A percentile compares a stretch with the other conserved stretches of the same genome.
These are phyloP conservation scores for Ptychoptera contaminata DNA, from an alignment of 2,888 invertebrate species.

Conservation along the genomic window DNA sequence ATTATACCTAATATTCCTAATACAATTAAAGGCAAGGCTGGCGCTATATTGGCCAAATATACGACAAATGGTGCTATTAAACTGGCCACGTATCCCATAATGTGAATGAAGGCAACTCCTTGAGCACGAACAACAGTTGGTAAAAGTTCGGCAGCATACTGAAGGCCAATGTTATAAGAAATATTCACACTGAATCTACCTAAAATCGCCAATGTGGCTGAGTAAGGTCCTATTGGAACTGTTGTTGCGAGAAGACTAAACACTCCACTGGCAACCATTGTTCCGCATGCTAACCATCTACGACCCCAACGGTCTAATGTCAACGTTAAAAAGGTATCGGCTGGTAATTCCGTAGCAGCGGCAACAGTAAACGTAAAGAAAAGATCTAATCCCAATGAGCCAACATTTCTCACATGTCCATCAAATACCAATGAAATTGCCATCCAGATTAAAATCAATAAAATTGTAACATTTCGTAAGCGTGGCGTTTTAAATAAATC, in stretches of 20 bases:
- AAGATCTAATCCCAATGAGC: slow-evolving; percentile 65
- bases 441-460: slow-evolving; percentile 77
- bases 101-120: slow-evolving; percentile 72
- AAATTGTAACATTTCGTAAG: slow-evolving; percentile 55
- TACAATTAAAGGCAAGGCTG: slow-evolving; percentile 58
- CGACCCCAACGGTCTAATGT: slow-evolving; percentile 62
- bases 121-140: slow-evolving; percentile 80
- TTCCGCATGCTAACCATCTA: slow-evolving; percentile 69
- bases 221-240: slow-evolving; percentile 55
- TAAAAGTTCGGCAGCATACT: slow-evolving; percentile 74
- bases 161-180: slow-evolving; percentile 77
- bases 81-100: slow-evolving; percentile 75
- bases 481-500: slow-evolving; percentile 69
- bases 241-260: slow-evolving; percentile 64
- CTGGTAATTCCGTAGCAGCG: slow-evolving; percentile 68
- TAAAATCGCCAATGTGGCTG: slow-evolving; percentile 62
- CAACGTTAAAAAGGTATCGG: slow-evolving; percentile 63
- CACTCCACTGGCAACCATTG: slow-evolving; percentile 64
- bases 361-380: slow-evolving; percentile 76
- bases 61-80: slow-evolving; percentile 74
- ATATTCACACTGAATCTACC: slow-evolving; percentile 78
- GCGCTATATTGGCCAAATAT: slow-evolving; percentile 57
- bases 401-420: slow-evolving; percentile 77
- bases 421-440: slow-evolving; percentile 77
- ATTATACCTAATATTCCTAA: slow-evolving; percentile 58